Percentiles rank a stretch among this genome's conserved stretches.
phyloP scores from a whole-genome alignment of 2,797 vertebrate species.

The Cynopterus sphinx region DNA sequence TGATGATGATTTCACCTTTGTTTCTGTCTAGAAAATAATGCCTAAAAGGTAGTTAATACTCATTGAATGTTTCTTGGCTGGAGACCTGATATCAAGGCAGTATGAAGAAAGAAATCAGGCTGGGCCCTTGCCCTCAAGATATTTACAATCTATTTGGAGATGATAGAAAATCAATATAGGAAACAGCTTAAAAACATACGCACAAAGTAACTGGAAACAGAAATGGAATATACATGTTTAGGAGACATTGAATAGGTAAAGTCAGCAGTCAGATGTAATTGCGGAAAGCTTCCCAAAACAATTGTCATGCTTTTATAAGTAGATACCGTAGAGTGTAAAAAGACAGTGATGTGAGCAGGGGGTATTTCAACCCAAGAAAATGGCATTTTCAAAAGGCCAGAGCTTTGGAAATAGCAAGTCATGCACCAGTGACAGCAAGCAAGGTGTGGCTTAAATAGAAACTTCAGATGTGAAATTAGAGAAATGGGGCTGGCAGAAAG shows the following conservation, averaged over 20 bases:
- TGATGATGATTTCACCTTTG: neutral
- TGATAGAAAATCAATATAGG: neutral
- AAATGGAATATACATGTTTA: neutral
- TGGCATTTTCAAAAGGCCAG: neutral
- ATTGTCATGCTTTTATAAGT: neutral
- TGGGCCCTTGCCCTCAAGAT: neutral
- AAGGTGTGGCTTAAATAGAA: neutral
- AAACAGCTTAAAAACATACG: neutral
- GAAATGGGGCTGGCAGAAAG: neutral
- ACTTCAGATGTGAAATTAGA: constrained; percentile 31
- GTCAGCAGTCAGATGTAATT: neutral
- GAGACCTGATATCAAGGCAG: neutral
- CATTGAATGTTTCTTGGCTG: neutral
- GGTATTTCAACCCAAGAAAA: neutral
- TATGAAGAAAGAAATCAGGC: neutral
- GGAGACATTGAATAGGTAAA: neutral
- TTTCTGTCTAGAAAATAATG: constrained; percentile 10
- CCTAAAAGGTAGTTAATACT: neutral
- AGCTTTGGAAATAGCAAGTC: constrained; percentile 23
- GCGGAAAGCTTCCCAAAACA: neutral
- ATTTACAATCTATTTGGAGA: neutral
- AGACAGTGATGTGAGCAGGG: neutral
- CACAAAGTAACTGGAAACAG: neutral
- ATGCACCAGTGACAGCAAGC: neutral
- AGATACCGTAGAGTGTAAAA: neutral